A percentile compares a stretch with the other conserved stretches of the same genome.
Evolutionary conservation across 1,140 invertebrate species (phyloP).

Genomic region (Helicorthomorpha holstii): DNA sequence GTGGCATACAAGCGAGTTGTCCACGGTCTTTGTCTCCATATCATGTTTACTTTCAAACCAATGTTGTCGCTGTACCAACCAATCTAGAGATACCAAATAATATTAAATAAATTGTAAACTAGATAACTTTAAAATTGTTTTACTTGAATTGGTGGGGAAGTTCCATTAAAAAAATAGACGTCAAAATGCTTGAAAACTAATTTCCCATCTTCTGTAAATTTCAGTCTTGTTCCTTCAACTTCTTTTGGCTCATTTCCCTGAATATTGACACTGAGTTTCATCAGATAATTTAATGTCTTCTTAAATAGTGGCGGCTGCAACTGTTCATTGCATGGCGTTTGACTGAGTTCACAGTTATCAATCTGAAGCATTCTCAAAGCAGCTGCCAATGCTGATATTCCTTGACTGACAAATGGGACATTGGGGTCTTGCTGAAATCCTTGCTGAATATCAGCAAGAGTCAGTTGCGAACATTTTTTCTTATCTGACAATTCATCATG

Average conservation of each 20-base stretch:
- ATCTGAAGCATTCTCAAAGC: constrained; percentile 16
- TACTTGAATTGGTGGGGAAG: constrained; percentile 13
- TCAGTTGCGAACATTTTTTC: background rate
- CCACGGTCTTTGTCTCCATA: background rate
- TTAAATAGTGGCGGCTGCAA: constrained; percentile 10
- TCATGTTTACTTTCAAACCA: constrained; percentile 16
- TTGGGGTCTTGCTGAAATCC: constrained; percentile 10
- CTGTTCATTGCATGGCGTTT: constrained; percentile 5
- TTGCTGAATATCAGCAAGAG: background rate
- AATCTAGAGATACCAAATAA: constrained; percentile 13
- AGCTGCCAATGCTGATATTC: constrained; percentile 21
- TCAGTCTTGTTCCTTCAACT: constrained; percentile 13
- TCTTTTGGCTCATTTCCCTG: constrained; percentile 12
- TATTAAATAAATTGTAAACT: background rate
- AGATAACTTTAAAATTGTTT: background rate
- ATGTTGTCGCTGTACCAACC: constrained; percentile 19
- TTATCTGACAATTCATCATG: background rate
- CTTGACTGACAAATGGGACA: constrained; percentile 16
- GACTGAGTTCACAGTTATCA: constrained; percentile 14
- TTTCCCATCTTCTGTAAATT: constrained; percentile 10
- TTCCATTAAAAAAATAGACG: constrained; percentile 2
- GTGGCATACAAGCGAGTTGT: background rate
- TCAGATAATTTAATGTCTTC: constrained; percentile 8
- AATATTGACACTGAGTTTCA: constrained; percentile 10
- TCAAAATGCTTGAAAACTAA: constrained; percentile 8